phyloP scores from a whole-genome alignment of 2,888 invertebrate species.

The Watsonalla cultraria region DNA sequence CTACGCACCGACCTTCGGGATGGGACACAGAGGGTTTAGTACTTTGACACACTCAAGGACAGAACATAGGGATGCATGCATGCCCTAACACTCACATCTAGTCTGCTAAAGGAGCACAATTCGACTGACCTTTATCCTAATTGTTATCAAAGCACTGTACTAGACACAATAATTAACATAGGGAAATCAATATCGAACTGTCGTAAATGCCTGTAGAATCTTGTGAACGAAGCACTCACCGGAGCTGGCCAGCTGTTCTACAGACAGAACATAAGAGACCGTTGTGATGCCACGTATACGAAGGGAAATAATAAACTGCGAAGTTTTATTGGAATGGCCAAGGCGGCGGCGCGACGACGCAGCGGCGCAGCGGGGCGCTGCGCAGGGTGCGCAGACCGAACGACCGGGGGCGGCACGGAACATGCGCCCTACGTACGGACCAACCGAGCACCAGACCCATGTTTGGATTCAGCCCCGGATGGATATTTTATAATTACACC shows the following conservation, averaged over 20 bases:
- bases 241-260: constrained; percentile 36
- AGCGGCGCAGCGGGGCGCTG: constrained; percentile 17
- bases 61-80: constrained; percentile 69
- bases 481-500: constrained; percentile 7
- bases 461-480: constrained; percentile 33
- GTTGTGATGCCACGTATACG: constrained; percentile 30
- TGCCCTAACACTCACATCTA: constrained; percentile 69
- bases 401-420: constrained; percentile 21
- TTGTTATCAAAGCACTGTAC: constrained; percentile 57
- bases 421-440: constrained; percentile 38
- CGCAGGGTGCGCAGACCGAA: constrained; percentile 24
- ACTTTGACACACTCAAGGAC: constrained; percentile 54
- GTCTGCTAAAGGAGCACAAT: constrained; percentile 48
- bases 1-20: constrained; percentile 42
- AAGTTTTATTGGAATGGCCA: constrained; percentile 32
- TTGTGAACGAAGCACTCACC: constrained; percentile 49
- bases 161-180: constrained; percentile 37
- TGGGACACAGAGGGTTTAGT: constrained; percentile 48
- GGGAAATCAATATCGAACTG: constrained; percentile 28
- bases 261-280: constrained; percentile 35
- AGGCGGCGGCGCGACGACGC: constrained; percentile 21
- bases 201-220: constrained; percentile 18
- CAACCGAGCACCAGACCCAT: constrained; percentile 33
- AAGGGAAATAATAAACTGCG: constrained; percentile 32
- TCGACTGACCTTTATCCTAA: constrained; percentile 42